Evolutionary conservation across 2,888 invertebrate genomes (phyloP).

Genomic region (Eulithis prunata): DNA sequence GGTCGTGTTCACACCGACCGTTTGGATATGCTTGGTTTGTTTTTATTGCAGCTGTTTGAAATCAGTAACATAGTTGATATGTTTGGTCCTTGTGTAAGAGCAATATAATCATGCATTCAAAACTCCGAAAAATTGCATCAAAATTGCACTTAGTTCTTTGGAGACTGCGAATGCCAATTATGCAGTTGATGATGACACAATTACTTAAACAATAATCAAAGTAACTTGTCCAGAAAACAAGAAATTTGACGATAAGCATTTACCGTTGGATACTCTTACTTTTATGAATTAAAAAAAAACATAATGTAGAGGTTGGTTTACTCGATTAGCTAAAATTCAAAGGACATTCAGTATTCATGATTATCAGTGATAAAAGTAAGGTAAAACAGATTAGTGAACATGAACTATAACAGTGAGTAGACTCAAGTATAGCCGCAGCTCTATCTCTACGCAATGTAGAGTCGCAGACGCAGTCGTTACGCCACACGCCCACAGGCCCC

Average conservation of each 20-base stretch:
- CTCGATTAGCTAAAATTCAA: too few relatives aligned
- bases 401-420: background rate
- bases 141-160: background rate
- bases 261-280: background rate
- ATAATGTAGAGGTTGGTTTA: too few relatives aligned
- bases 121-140: background rate
- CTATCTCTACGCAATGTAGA: slow-evolving; percentile 67
- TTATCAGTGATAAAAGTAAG: background rate
- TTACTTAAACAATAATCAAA: background rate
- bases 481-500: slow-evolving; percentile 70
- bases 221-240: too few relatives aligned
- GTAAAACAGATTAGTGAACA: background rate
- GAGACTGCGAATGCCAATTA: background rate
- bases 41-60: slow-evolving; percentile 25
- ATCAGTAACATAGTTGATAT: slow-evolving; percentile 22
- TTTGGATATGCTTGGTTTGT: slow-evolving; percentile 34
- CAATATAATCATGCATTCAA: slow-evolving; percentile 13
- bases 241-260: background rate
- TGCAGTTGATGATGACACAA: background rate
- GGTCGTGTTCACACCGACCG: slow-evolving; percentile 65
- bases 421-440: slow-evolving; percentile 61
- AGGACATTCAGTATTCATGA: too few relatives aligned
- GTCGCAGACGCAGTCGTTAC: slow-evolving; percentile 65
- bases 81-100: slow-evolving; percentile 13
- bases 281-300: too few relatives aligned